Base-by-base conservation (phyloP, 1,140 invertebrate genomes). In the Halesus radiatus region DNA sequence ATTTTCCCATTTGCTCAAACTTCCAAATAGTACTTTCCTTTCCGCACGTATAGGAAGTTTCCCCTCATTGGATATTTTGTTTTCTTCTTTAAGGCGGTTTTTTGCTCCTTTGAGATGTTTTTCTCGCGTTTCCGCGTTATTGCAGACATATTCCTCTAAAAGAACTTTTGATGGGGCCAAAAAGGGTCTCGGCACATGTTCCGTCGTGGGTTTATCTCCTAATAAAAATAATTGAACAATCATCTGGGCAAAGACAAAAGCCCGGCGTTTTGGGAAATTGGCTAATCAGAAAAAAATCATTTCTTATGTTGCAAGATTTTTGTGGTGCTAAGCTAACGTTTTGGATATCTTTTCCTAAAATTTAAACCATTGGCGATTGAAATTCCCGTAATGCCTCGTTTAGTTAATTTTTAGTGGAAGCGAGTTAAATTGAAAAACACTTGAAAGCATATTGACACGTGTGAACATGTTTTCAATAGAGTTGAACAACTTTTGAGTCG, bases 21-120 rank as follows among this genome's bases (percentile, higher is more conserved):
- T 50, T 52, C n/a, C 7, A 50, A 22, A 29, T 64, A 23, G 22
- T n/a, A 23, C 20, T 20, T 72, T 72, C 20, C 68, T 52, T 53
- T 52, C 45, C 45, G 20, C 18, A 68, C 29, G 68, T 29, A 32
- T 2, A 5, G 22, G 68, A 72, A 72, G 68, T 72, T 72, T 53
- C 20, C 66, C 45, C 22, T 54, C 53, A 54, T 72, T 53, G 45
- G n/a, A 72, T 72, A 53, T 72, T 18, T 72, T 53, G 45, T 72
- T 66, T 72, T 53, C 50, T 72, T 72, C 68, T 53, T 52, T 72
- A 72, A 54, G n/a, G 37, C 37, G 68, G 45, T 1, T 72, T 72
- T 72, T 53, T 54, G 68, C 53, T 52, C 50, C 45, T 66, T 64
- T 22, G 23, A 64, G 15, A 22, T 23, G 18, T 64, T 64, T 66